phyloP scores from a whole-genome alignment of 2,888 invertebrate genomes.

The Sialis lutaria region DNA sequence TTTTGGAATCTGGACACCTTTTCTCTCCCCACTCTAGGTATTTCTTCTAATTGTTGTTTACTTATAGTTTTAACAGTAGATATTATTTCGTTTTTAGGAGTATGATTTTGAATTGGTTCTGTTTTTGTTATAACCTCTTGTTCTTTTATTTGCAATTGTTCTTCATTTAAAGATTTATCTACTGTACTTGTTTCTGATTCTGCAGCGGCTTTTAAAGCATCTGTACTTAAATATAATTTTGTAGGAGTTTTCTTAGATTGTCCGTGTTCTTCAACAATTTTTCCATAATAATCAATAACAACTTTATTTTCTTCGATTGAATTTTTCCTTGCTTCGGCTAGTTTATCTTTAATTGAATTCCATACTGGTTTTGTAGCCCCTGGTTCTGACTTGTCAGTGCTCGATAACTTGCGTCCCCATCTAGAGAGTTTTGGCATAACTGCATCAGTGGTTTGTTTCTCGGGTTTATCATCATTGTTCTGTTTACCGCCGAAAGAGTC shows the following conservation, averaged over 20 bases:
- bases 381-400: background rate
- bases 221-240: conserved; percentile 40
- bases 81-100: too few relatives aligned
- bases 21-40: too few relatives aligned
- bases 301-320: conserved; percentile 46
- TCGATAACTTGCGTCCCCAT: background rate
- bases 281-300: conserved; percentile 64
- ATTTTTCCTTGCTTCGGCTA: conserved; percentile 13
- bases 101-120: conserved; percentile 15
- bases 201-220: conserved; percentile 39
- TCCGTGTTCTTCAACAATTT: conserved; percentile 56
- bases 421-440: background rate
- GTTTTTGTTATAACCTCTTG: conserved; percentile 12
- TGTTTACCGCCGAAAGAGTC: background rate
- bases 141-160: conserved; percentile 8
- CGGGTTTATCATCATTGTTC: background rate
- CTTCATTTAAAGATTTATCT: conserved; percentile 11
- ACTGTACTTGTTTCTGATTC: conserved; percentile 20
- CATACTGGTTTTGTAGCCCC: background rate
- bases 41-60: too few relatives aligned
- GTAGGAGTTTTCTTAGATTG: conserved; percentile 29
- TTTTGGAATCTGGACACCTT: too few relatives aligned
- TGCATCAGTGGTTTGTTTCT: background rate
- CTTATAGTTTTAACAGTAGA: too few relatives aligned
- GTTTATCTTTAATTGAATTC: background rate